These are phyloP conservation scores for Lepus timidus DNA, from an alignment of 2,113 vertebrate species.

Conservation along the genomic window DNA sequence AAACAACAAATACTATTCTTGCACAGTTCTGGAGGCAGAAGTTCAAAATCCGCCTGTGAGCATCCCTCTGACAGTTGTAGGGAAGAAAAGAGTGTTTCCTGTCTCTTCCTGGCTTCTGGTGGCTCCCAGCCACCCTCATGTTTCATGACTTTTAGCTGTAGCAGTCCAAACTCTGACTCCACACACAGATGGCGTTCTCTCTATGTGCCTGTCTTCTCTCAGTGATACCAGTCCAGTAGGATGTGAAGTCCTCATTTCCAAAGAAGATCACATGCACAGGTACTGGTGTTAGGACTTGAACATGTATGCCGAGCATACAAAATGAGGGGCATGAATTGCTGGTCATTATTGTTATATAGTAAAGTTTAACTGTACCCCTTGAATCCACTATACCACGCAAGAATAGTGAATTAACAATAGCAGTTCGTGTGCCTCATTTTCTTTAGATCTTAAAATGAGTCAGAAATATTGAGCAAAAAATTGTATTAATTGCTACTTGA, in stretches of 20 bases:
- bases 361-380: background rate
- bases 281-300: background rate
- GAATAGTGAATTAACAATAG: constrained; percentile 3
- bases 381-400: background rate
- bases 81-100: background rate
- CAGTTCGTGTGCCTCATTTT: background rate
- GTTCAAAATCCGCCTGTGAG: background rate
- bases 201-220: background rate
- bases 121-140: background rate
- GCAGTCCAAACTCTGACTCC: background rate
- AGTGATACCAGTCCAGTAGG: background rate
- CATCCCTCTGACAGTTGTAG: background rate
- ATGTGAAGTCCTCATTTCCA: background rate
- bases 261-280: background rate
- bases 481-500: constrained; percentile 5
- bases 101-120: background rate
- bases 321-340: background rate
- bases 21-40: background rate
- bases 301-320: background rate
- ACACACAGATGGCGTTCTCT: rapidly evolving
- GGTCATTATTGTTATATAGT: background rate
- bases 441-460: background rate
- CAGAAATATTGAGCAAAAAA: constrained; percentile 10
- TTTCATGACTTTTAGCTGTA: background rate
- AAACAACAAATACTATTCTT: background rate